Conservation (phyloP, 2,888 invertebrate species). For the Tigriopus californicus region DNA sequence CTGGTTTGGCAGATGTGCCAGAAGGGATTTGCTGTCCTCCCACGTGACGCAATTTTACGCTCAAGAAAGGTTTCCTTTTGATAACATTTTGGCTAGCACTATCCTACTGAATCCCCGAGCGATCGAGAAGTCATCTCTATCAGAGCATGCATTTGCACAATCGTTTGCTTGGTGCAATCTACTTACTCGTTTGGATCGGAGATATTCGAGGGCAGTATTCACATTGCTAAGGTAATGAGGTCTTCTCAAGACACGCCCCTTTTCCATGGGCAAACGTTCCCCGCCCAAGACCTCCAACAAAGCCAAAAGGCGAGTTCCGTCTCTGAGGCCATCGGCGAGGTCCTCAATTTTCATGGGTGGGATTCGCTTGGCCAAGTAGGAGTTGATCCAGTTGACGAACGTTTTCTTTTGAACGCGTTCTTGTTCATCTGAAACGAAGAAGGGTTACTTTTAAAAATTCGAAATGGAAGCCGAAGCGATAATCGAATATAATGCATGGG, state of each 20-base stretch:
- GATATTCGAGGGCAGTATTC: constrained; percentile 81
- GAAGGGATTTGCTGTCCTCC: too few relatives aligned
- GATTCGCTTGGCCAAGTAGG: constrained; percentile 78
- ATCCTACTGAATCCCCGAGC: too few relatives aligned
- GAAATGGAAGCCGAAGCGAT: too few relatives aligned
- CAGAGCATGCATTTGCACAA: too few relatives aligned
- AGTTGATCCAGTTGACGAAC: constrained; percentile 97
- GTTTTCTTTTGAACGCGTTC: constrained; percentile 97
- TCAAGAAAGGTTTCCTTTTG: too few relatives aligned
- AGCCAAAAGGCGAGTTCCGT: constrained; percentile 80
- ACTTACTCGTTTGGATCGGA: constrained; percentile 61
- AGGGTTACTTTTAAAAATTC: too few relatives aligned
- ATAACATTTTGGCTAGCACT: too few relatives aligned
- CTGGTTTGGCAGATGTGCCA: too few relatives aligned
- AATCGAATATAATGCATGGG: too few relatives aligned
- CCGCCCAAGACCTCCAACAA: constrained; percentile 46
- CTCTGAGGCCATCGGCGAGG: constrained; percentile 84
- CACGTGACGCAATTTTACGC: too few relatives aligned
- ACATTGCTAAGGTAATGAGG: constrained; percentile 93
- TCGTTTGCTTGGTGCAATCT: too few relatives aligned
- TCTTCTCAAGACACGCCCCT: constrained; percentile 68
- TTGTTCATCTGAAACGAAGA: constrained; percentile 76
- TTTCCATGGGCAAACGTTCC: constrained; percentile 53
- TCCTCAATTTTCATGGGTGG: constrained; percentile 83
- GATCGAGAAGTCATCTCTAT: too few relatives aligned